Evolutionary conservation across 2,888 invertebrate genomes (phyloP), one percentile per base, ranked within the genome.

Genomic region (Philereme transversata): DNA sequence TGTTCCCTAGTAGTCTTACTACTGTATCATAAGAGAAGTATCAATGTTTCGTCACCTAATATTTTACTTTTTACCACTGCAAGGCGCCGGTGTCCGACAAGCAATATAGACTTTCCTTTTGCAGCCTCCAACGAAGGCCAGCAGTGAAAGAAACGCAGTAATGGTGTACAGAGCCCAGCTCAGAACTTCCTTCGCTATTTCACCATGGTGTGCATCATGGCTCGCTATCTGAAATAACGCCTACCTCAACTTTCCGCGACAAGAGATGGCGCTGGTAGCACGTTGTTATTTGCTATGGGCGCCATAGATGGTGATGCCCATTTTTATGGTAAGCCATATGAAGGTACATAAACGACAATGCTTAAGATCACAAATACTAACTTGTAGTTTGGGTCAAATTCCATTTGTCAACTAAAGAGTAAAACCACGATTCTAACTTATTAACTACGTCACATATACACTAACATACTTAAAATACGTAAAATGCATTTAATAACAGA

Each of bases 21-120:
- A n/a, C n/a, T n/a, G 22, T 3, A 22, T 22, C 22, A 22, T 22
- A 22, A 22, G 22, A 22, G 22, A 22, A 22, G 22, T 22, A 22
- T 22, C 22, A 22, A 22, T 22, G 22, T 6, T 40, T 6, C 11
- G 53, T 65, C 43, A 69, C 68, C 52, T 62, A 54, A 40, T 60
- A 57, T 59, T 62, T 78, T 68, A 84, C 76, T 88, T 86, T 64
- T 70, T 22, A 2, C 22, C 22, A 22, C 22, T 79, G 65, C 87
- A 88, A 65, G 88, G 87, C 3, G 84, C 84, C 0, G 88, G 88
- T 8, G 79, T 60, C 63, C 86, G 79, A 76, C 88, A 88, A 62
- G 86, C 84, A 35, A 88, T 83, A 65, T 87, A 88, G 5, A 86
- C 82, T 62, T 87, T 88, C 65, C 67, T 85, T 4, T 86, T 86